Evolutionary conservation across 2,113 vertebrate species (phyloP), one percentile per base, ranked within the genome.

Genomic region (Perccottus glenii): DNA sequence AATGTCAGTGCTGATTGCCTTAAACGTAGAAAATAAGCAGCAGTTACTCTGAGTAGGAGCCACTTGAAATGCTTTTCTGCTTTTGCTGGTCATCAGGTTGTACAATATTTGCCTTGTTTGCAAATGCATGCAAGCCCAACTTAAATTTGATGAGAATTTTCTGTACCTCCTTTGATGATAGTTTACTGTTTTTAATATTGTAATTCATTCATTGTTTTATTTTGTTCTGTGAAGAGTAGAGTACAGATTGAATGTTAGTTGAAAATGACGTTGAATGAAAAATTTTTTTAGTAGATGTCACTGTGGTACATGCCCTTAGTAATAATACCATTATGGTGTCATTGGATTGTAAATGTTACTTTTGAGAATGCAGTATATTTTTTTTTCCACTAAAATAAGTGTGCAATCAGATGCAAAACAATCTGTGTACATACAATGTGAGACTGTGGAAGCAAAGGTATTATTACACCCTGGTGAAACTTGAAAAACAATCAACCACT

Each of bases 401-500:
- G 67, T 85, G 48, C 77, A 89, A 75, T 73, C 60, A 73, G 62
- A 83, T 74, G 59, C 51, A 68, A 78, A 73, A 60, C 40, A 58
- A 53, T 80, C 64, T 70, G 77, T 89, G 80, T 86, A 82, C 61
- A 85, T 87, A 83, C 47, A 60, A 67, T 79, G 80, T 59, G 80
- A 64, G 51, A 76, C 43, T 70, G 70, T 73, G 64, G 43, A 59
- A 83, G 79, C 51, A 64, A 70, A 77, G 57, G 61, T 80, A 85
- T 80, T 80, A 80, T 56, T 70, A 75, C 73, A 89, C 71, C 82
- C 87, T 90, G 87, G 71, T 83, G 40, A 84, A 90, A 91, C 88
- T 90, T 90, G 89, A 93, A 91, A 70, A 75, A 64, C 38, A 64
- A 69, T 73, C 6, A 84, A 82, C 38, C 56, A 61, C 50, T 64